Percentiles rank a stretch among this genome's conserved stretches.
Evolutionary conservation across 2,113 vertebrate species (phyloP).

Genomic region (Cryptotis parvus): DNA sequence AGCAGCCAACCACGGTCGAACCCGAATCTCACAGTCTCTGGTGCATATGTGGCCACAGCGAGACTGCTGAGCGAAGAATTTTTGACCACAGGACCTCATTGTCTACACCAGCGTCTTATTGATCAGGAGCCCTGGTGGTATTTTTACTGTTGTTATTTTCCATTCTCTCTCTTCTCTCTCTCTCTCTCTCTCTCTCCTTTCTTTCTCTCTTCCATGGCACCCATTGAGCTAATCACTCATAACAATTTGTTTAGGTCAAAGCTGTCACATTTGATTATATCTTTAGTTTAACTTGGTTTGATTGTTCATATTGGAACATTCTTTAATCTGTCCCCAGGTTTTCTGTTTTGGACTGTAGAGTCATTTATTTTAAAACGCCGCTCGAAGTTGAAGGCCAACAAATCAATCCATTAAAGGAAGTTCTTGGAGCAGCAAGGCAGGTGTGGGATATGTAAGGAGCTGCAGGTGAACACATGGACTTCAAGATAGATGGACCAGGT

Average conservation of each 20-base stretch:
- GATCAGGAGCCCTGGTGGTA: no score
- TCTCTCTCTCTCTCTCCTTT: no score
- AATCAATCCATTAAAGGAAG: neutral
- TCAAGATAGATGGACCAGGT: neutral
- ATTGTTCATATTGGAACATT: neutral
- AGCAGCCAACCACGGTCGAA: no score
- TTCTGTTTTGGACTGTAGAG: neutral
- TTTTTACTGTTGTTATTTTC: no score
- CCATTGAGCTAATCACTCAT: no score
- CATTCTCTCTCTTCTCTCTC: no score
- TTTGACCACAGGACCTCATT: no score
- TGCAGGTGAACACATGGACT: accelerated
- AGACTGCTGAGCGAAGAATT: no score
- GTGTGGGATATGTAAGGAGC: accelerated
- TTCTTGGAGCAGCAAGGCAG: neutral
- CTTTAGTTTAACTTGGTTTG: neutral
- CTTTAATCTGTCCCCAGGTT: neutral
- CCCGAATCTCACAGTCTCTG: no score
- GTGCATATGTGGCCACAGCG: no score
- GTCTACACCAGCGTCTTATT: no score
- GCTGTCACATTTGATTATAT: neutral
- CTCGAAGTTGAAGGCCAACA: neutral
- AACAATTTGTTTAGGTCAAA: neutral
- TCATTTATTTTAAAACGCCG: neutral
- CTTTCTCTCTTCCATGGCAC: no score